phyloP scores from a whole-genome alignment of 2,113 vertebrate species.

The Varanus komodoensis region DNA sequence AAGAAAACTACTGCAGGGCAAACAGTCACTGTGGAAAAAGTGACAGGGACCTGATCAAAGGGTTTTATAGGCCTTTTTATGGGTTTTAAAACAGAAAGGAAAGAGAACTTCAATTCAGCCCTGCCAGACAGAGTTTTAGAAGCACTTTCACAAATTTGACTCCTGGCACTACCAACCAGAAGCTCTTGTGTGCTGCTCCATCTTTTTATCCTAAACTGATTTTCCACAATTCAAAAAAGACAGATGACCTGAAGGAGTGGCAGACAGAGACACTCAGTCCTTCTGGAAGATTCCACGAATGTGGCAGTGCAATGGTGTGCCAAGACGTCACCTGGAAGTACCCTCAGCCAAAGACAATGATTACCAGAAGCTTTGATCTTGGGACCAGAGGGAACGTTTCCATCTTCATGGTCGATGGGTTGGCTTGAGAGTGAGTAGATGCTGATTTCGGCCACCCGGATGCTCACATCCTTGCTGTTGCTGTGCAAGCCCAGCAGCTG shows the following conservation, averaged over 20 bases:
- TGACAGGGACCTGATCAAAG: not conserved
- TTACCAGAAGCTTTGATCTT: constrained; percentile 93
- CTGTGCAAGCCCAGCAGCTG: constrained; percentile 92
- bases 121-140: not conserved
- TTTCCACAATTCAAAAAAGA: too few relatives aligned
- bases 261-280: too few relatives aligned
- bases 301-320: too few relatives aligned
- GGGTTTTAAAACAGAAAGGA: not conserved
- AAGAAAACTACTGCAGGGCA: not conserved
- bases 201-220: too few relatives aligned
- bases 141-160: not conserved
- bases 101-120: not conserved
- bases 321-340: too few relatives aligned
- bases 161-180: too few relatives aligned
- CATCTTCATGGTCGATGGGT: constrained; percentile 95
- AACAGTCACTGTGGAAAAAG: not conserved
- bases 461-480: constrained; percentile 89
- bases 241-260: too few relatives aligned
- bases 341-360: not conserved
- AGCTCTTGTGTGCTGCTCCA: too few relatives aligned
- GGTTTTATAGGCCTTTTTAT: not conserved
- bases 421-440: constrained; percentile 97
- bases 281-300: too few relatives aligned
- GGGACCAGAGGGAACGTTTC: constrained; percentile 84
- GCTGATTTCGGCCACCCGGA: constrained; percentile 96